Base-by-base conservation (phyloP, 2,888 invertebrate genomes). In the Dolomedes plantarius region DNA sequence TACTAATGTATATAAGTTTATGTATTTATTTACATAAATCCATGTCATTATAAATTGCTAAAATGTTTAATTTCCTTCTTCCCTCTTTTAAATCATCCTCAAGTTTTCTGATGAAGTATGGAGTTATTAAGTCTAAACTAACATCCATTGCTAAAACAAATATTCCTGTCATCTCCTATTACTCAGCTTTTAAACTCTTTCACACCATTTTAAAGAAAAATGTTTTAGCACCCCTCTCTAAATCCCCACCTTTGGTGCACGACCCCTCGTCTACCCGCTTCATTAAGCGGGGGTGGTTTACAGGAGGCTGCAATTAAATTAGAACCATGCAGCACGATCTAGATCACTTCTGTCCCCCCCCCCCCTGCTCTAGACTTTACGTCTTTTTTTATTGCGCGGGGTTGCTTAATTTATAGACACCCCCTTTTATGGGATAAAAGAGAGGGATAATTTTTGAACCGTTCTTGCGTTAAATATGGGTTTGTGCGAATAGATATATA, bases 371-470 rank as follows among this genome's bases (percentile, higher is more conserved):
- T n/a, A 19, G 28, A 71, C 71, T 81, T 82, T 82, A 82, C 75
- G 82, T 71, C 82, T 75, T 82, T 83, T 85, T 85, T 85, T 85
- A 85, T 73, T 77, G 73, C 83, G 50, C n/a, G 67, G 73, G 73
- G 73, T 41, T 31, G 50, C 67, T 67, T 85, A 77, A 85, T 85
- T 85, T 85, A 85, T 85, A 73, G 83, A 73, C 56, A 65, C 56
- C 77, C 83, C 72, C 75, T 67, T 83, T 85, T 77, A 77, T 77
- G 83, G 77, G 77, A 82, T 68, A 75, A 82, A 76, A 69, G 69
- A 56, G 41, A 16, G 82, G 82, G 75, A 85, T 85, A 85, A 85
- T 85, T 85, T 83, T 77, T 85, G 83, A 85, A 77, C 77, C 73
- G 46, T 82, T 82, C 31, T 28, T 68, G 41, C 67, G 67, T 85